Evolutionary conservation across 1,140 invertebrate genomes (phyloP), one percentile per base, ranked within the genome.

Genomic region (Drosophila littoralis): DNA sequence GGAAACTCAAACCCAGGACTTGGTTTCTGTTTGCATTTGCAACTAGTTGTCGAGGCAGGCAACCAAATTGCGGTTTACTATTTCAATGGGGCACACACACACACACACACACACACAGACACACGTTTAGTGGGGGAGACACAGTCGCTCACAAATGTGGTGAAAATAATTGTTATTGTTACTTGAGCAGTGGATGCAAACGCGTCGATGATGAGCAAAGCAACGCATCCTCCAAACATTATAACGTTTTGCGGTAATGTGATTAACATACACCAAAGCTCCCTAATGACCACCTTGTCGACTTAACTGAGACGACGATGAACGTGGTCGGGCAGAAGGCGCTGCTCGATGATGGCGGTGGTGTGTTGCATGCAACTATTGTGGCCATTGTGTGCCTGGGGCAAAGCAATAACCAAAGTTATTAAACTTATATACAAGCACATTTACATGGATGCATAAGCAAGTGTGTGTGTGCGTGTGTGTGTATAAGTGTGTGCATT

Each of bases 121-220:
- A 38, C 10, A 57, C 28, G 7, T 8, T 35, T 1, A 46, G 1
- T 1, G 17, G 22, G 22, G 22, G 4, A 12, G 45, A 77, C 50
- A 36, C 7, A 60, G 7, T 15, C 10, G 33, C 40, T 48, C 12
- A 51, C n/a, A 40, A 8, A 43, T 48, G 48, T 61, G 77, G 70
- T 81, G 75, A 71, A 89, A 84, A 89, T 89, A 89, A 89, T 89
- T 89, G 75, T 89, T 89, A 84, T 89, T 85, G 80, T 89, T 79
- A 75, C 80, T 90, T 70, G 77, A 84, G 77, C 66, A 69, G 59
- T 61, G 7, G 60, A 54, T 64, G 68, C 57, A 61, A 64, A 57
- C 36, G 51, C 61, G 40, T 55, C 63, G 48, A 59, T 58, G 64
- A 15, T 38, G 43, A 64, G 64, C 50, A 17, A 32, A 52, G 51